Evolutionary conservation across 2,888 invertebrate species (phyloP).

Genomic region (Yponomeuta evonymella): DNA sequence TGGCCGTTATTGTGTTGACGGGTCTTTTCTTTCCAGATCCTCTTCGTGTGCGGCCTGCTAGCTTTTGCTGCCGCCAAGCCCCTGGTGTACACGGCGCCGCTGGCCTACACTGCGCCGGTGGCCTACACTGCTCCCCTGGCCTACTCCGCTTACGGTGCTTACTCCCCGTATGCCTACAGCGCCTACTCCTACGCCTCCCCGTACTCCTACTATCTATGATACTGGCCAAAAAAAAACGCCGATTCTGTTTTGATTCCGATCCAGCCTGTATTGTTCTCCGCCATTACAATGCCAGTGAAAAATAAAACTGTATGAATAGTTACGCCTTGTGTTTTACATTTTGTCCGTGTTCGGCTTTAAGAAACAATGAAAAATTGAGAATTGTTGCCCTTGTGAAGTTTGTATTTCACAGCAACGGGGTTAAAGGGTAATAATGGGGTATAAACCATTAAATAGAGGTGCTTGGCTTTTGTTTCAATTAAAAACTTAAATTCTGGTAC

Average conservation of each 20-base stretch:
- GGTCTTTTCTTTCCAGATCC: conserved; percentile 36
- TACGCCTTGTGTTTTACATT: background rate
- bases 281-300: background rate
- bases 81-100: conserved; percentile 64
- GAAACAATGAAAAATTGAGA: background rate
- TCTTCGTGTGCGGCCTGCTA: conserved; percentile 69
- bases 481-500: background rate
- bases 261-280: background rate
- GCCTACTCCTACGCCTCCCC: conserved; percentile 48
- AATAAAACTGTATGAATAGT: background rate
- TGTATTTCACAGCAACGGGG: background rate
- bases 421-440: background rate
- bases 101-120: conserved; percentile 44
- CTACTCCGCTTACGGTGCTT: conserved; percentile 31
- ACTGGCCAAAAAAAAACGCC: background rate
- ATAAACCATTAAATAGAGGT: background rate
- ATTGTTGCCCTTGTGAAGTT: background rate
- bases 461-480: background rate
- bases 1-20: too few species aligned
- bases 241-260: background rate
- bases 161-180: conserved; percentile 33
- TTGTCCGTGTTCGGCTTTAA: background rate
- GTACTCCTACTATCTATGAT: conserved; percentile 30
- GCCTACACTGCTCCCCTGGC: conserved; percentile 31
- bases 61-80: conserved; percentile 73